These are phyloP conservation scores for Hemiscyllium ocellatum DNA, from an alignment of 2,113 vertebrate genomes.

Conservation along the genomic window DNA sequence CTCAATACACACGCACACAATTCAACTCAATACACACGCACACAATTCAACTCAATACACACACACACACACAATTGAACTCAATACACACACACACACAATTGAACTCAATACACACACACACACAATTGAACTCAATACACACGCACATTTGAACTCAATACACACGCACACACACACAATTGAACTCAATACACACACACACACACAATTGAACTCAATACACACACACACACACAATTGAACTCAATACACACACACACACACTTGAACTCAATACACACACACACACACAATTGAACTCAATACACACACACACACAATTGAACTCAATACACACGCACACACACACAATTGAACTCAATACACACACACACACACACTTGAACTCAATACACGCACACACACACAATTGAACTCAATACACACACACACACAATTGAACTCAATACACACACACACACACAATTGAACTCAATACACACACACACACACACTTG, in stretches of 20 bases:
- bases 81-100: not conserved
- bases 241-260: no score
- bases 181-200: no score
- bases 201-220: not conserved
- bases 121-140: not conserved
- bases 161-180: not conserved
- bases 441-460: not conserved
- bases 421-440: slow-evolving; percentile 20
- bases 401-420: not conserved
- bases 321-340: no score
- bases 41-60: not conserved
- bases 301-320: not conserved
- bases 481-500: no score
- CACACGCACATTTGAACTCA: not conserved
- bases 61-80: no score
- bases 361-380: no score
- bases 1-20: no score
- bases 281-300: no score
- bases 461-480: not conserved
- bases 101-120: not conserved
- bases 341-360: no score
- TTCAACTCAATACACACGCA: no score
- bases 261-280: not conserved
- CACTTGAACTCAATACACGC: no score
- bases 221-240: no score